Conservation (phyloP, 2,113 vertebrate species). For the Dicrurus megarhynchus region DNA sequence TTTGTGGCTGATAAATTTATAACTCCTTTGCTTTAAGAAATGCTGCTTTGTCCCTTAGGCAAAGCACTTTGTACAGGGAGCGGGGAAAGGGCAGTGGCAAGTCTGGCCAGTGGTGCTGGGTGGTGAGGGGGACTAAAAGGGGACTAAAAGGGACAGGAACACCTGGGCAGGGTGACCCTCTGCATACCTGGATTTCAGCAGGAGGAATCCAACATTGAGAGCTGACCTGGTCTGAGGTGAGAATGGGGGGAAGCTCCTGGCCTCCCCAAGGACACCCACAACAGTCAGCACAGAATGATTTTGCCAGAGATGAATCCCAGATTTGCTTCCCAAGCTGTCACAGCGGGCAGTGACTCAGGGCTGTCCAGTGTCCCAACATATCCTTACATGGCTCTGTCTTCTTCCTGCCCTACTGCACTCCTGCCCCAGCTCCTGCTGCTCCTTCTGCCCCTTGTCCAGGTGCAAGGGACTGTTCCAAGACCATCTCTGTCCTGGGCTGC, state of each 20-base stretch:
- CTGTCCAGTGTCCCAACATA: not conserved
- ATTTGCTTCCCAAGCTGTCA: not conserved
- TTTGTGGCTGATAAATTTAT: not conserved
- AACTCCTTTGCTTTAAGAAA: not conserved
- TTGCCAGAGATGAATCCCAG: not conserved
- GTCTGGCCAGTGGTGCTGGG: not conserved
- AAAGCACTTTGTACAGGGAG: not conserved
- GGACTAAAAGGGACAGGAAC: not conserved
- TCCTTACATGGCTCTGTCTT: accelerated
- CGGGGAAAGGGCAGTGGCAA: not conserved
- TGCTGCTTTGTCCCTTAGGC: not conserved
- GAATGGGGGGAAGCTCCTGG: not conserved
- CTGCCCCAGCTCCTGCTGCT: not conserved
- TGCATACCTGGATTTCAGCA: not conserved
- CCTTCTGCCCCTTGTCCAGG: not conserved
- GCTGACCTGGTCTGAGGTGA: not conserved
- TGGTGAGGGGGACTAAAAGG: not conserved
- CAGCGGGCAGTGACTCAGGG: not conserved
- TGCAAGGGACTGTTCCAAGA: not conserved
- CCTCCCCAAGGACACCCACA: not conserved
- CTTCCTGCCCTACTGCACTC: not conserved
- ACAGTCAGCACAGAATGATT: not conserved
- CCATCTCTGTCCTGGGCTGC: not conserved
- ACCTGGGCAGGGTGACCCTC: not conserved
- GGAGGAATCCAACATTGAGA: accelerated